Evolutionary conservation across 1,140 invertebrate species (phyloP), one percentile per base, ranked within the genome.

Genomic region (Leptopilina boulardi): DNA sequence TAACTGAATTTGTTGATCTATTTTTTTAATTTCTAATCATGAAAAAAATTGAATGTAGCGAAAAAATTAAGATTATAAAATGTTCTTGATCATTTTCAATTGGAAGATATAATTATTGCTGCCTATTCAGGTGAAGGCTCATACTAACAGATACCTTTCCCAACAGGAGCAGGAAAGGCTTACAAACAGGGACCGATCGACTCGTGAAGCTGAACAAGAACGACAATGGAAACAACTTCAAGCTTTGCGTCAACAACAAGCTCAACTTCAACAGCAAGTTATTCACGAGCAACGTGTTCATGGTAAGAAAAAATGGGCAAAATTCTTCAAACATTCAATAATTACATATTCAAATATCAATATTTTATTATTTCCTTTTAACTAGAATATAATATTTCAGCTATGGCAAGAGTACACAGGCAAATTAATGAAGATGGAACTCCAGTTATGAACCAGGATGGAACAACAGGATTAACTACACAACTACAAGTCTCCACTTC

Each of bases 211-310:
- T 47, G 96, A 97, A 89, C 95, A 97, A 84, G 96, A 97, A 90
- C 91, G 95, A 15, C 94, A 96, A 81, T 97, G 96, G 96, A 97
- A 97, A 89, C 95, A 96, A 80, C 88, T 97, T 78, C 96, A 97
- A 90, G 95, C 95, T 23, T 87, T 94, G 76, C 92, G 96, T 21
- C 95, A 96, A 86, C 94, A 96, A 82, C 95, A 96, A 86, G 93
- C 94, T 18, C 96, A 97, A 87, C 94, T 96, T 79, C 96, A 96
- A 77, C 95, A 96, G 86, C 94, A 95, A 90, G 93, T 94, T 80
- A 93, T 96, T 83, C 95, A 95, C 76, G 95, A 96, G 83, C 95
- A 96, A 83, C 90, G 94, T 76, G 91, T 93, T 71, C 94, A 95
- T 92, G 94, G 94, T 95, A 92, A 19, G 72, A 38, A 9, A 38